phyloP scores from a whole-genome alignment of 2,797 vertebrate species.

The Nannoperca obscura region DNA sequence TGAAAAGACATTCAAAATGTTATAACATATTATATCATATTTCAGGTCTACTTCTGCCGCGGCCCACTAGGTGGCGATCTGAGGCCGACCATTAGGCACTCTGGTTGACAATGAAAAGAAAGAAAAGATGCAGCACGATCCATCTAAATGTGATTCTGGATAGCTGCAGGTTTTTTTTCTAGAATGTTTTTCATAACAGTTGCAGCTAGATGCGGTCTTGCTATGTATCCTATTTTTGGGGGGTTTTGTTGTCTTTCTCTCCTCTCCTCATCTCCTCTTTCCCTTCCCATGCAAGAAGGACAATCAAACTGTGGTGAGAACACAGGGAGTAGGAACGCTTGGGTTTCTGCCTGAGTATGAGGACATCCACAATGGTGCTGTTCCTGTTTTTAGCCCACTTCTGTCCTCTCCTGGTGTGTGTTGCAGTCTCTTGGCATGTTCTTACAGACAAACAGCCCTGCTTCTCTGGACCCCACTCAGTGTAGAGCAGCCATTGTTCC shows the following conservation, averaged over 20 bases:
- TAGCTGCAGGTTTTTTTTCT: neutral
- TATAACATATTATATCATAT: too few species aligned
- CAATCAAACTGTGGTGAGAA: slow-evolving; percentile 19
- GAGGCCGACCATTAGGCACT: too few species aligned
- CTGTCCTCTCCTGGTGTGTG: slow-evolving; percentile 30
- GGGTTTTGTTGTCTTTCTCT: slow-evolving; percentile 22
- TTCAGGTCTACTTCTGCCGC: too few species aligned
- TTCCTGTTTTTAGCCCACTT: slow-evolving; percentile 40
- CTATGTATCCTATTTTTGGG: neutral
- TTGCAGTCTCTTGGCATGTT: slow-evolving; percentile 46
- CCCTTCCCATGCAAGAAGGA: neutral
- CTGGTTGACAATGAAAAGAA: too few species aligned
- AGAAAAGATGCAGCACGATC: slow-evolving; percentile 5
- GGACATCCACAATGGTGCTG: slow-evolving; percentile 8
- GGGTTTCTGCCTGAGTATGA: slow-evolving; percentile 12
- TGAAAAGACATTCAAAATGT: too few species aligned
- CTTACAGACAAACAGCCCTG: slow-evolving; percentile 38
- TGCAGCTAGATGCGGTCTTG: slow-evolving; percentile 7
- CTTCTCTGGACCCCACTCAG: slow-evolving; percentile 50
- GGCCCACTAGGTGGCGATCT: too few species aligned
- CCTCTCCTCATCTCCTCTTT: neutral
- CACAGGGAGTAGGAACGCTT: slow-evolving; percentile 6
- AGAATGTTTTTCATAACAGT: slow-evolving; percentile 2
- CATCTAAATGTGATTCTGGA: slow-evolving; percentile 31
- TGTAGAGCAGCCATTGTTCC: slow-evolving; percentile 64